Evolutionary conservation across 2,888 invertebrate species (phyloP), one percentile per base, ranked within the genome.

Genomic region (Polydesmus complanatus): DNA sequence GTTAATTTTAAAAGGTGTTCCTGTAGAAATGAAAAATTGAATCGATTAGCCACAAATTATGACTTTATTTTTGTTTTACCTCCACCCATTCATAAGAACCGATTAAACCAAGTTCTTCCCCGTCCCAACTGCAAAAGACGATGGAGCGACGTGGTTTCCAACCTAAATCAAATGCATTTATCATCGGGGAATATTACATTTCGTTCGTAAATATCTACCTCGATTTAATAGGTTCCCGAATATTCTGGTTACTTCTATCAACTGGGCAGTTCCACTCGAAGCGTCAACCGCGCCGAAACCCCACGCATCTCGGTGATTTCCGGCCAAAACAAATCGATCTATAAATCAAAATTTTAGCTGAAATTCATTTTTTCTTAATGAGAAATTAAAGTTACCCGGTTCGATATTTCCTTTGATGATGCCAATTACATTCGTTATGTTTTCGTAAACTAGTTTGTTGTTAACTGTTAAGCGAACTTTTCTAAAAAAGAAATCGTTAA

Each of bases 271-370:
- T 27, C 77, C 78, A 60, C 75, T 76, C 50, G 74, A 73, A 1
- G 78, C 77, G 65, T 78, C 78, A 18, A 75, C 68, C 1, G 74
- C 75, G 0, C 78, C 78, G 37, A 74, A 75, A 23, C 72, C 71
- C 79, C 78, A 79, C 26, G 78, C 76, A 66, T 79, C 79, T 51
- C 76, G 70, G 67, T 79, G 79, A 67, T 79, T 79, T 14, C 78
- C 78, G 1, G 78, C 63, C 61, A 79, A 65, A 5, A 79, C 74
- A 66, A 78, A 79, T 22, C 76, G 68, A 66, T 78, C 79, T 71
- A 14, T 37, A 14, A 5, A 37, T 5, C 14, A n/a, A n/a, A n/a
- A n/a, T n/a, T n/a, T n/a, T n/a, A n/a, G n/a, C n/a, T n/a, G n/a
- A n/a, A n/a, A n/a, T n/a, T n/a, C n/a, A n/a, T n/a, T n/a, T n/a